Conservation (phyloP, 2,888 invertebrate species). For the Rotaria socialis region DNA sequence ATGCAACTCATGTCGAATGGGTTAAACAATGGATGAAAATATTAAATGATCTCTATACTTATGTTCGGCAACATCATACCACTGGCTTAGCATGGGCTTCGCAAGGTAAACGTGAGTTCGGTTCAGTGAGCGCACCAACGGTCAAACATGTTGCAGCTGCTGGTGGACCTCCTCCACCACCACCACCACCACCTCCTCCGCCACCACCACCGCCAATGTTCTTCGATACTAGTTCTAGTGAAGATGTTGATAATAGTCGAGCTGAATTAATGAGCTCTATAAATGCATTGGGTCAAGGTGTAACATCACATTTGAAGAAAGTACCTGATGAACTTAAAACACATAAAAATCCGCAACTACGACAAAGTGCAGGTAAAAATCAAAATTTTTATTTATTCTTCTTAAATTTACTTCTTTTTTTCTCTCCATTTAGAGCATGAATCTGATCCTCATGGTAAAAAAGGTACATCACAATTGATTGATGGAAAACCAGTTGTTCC, state of each 20-base stretch:
- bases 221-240: slow-evolving; percentile 48
- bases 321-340: slow-evolving; percentile 95
- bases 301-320: slow-evolving; percentile 62
- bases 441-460: neutral
- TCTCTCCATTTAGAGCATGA: too few species aligned
- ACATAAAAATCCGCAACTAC: slow-evolving; percentile 87
- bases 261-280: slow-evolving; percentile 44
- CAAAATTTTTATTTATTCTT: too few species aligned
- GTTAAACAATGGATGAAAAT: slow-evolving; percentile 84
- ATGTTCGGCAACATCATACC: slow-evolving; percentile 87
- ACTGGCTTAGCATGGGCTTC: slow-evolving; percentile 89
- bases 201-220: slow-evolving; percentile 61
- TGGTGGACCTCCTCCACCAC: neutral
- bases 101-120: slow-evolving; percentile 52
- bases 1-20: slow-evolving; percentile 88
- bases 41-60: slow-evolving; percentile 76
- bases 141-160: neutral
- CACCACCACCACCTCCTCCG: slow-evolving; percentile 63
- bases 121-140: slow-evolving; percentile 49
- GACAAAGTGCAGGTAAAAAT: slow-evolving; percentile 58
- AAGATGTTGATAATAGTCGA: slow-evolving; percentile 55
- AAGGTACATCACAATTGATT: neutral
- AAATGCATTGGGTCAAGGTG: slow-evolving; percentile 76
- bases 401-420: too few species aligned
- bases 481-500: slow-evolving; percentile 21